Evolutionary conservation across 1,140 invertebrate species (phyloP).

Genomic region (Ylistrum balloti): DNA sequence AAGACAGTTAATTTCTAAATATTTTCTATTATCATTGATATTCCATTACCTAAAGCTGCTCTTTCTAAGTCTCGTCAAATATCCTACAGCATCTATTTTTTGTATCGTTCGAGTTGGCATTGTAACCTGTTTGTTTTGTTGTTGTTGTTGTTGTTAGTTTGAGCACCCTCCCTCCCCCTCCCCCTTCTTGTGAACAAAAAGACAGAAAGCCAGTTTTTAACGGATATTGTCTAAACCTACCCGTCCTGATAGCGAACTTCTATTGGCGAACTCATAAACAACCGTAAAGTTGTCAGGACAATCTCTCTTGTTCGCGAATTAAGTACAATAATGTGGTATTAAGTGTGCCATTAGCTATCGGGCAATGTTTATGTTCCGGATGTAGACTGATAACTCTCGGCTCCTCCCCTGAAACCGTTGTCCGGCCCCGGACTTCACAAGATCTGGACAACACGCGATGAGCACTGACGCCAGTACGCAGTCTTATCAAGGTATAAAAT

Average conservation of each 20-base stretch:
- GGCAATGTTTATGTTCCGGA: neutral
- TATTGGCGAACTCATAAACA: neutral
- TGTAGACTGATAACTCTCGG: neutral
- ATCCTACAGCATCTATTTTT: too few species aligned
- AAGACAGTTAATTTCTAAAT: too few species aligned
- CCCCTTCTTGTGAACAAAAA: too few species aligned
- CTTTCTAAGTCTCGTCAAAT: too few species aligned
- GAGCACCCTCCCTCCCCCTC: too few species aligned
- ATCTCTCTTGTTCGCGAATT: constrained; percentile 3
- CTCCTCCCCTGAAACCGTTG: neutral
- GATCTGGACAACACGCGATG: neutral
- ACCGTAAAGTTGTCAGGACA: neutral
- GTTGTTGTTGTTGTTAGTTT: too few species aligned
- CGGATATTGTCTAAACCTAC: neutral
- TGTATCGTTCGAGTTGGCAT: too few species aligned
- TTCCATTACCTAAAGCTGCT: too few species aligned
- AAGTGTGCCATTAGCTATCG: constrained; percentile 33
- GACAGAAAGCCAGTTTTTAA: neutral
- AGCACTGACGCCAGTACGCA: neutral
- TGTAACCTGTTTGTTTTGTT: too few species aligned
- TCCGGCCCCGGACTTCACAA: neutral
- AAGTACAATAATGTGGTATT: constrained; percentile 35
- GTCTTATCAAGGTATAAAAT: neutral
- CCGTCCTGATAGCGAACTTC: neutral
- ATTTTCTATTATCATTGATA: too few species aligned